A percentile compares a stretch with the other conserved stretches of the same genome.
Evolutionary conservation across 2,113 vertebrate species (phyloP).

Genomic region (Actinemys pallida): DNA sequence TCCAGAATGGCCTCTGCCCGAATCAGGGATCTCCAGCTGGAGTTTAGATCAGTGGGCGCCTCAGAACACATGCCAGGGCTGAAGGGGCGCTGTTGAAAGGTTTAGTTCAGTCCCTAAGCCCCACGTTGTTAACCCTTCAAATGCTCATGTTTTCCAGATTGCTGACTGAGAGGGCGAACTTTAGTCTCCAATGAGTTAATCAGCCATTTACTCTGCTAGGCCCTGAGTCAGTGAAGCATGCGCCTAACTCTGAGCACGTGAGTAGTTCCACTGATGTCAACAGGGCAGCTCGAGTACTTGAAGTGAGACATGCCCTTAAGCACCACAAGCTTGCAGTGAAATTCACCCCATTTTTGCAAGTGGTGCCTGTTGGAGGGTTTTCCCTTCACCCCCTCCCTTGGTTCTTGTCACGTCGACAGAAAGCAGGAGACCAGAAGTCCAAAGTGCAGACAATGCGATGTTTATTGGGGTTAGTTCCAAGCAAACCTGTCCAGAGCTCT

Average conservation of each 20-base stretch:
- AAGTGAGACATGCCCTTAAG: background rate
- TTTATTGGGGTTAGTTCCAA: too few species aligned
- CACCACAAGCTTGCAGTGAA: too few species aligned
- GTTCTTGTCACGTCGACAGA: too few species aligned
- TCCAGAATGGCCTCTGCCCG: accelerated
- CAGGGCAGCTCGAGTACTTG: background rate
- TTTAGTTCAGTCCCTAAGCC: background rate
- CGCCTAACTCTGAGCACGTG: background rate
- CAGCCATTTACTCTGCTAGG: background rate
- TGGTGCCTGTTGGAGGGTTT: too few species aligned
- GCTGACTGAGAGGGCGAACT: background rate
- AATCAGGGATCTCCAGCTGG: background rate
- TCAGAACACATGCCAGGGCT: accelerated
- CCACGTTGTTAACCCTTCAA: background rate
- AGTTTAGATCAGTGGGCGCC: accelerated
- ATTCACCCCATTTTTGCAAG: too few species aligned
- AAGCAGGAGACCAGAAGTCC: too few species aligned
- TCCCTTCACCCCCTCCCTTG: too few species aligned
- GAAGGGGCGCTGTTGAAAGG: background rate
- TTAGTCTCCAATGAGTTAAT: background rate
- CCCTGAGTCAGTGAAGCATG: background rate
- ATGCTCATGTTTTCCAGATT: background rate
- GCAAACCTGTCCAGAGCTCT: too few species aligned
- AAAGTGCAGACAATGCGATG: too few species aligned
- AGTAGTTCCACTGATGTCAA: background rate